These are phyloP conservation scores for Melanostigma gelatinosum DNA, from an alignment of 2,113 vertebrate species.

Conservation along the genomic window DNA sequence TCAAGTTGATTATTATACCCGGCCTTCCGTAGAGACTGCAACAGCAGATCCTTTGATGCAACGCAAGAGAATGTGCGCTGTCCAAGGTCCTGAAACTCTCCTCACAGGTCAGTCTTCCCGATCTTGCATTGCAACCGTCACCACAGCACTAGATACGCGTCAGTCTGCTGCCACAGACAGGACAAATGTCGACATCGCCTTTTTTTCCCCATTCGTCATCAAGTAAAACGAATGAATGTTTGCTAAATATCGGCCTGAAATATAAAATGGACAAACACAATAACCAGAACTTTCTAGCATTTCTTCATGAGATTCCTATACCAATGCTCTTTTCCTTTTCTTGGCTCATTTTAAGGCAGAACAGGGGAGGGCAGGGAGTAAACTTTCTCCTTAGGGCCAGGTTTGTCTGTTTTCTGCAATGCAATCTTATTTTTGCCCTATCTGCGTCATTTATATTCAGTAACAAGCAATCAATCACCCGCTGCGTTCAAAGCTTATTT, in stretches of 20 bases:
- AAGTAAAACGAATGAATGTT: neutral
- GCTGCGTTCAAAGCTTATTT: neutral
- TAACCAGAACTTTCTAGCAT: neutral
- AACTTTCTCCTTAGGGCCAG: neutral
- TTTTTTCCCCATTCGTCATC: neutral
- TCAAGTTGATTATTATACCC: neutral
- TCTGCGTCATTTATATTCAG: constrained; percentile 31
- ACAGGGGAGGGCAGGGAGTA: neutral
- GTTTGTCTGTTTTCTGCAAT: constrained; percentile 1
- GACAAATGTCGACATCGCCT: neutral
- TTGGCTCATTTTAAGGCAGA: constrained; percentile 6
- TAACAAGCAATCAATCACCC: constrained; percentile 40
- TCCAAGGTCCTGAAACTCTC: constrained; percentile 52
- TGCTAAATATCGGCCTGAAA: neutral
- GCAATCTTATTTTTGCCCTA: neutral
- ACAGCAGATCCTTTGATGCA: neutral
- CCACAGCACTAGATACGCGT: neutral
- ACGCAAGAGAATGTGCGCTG: constrained; percentile 3
- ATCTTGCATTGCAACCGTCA: neutral
- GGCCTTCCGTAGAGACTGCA: neutral
- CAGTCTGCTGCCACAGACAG: neutral
- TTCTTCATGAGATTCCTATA: neutral
- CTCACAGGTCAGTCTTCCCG: neutral
- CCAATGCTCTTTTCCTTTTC: neutral
- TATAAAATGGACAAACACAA: neutral